A percentile compares a stretch with the other conserved stretches of the same genome.
Evolutionary conservation across 2,888 invertebrate genomes (phyloP).

Genomic region (Coelinius sp.): DNA sequence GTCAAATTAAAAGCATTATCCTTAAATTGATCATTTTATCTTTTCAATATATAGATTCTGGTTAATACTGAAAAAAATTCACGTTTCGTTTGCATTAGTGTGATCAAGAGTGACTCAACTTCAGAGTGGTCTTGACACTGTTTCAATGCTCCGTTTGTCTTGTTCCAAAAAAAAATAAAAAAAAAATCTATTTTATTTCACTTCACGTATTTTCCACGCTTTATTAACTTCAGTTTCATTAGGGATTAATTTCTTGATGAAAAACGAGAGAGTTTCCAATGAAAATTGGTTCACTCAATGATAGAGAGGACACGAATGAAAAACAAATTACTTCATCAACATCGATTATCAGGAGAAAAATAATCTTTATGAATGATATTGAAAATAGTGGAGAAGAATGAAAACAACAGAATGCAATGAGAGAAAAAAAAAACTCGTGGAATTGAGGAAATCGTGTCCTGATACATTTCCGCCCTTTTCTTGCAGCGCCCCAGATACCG

Average conservation of each 20-base stretch:
- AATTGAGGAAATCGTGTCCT: neutral
- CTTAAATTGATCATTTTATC: too few relatives aligned
- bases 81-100: neutral
- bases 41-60: too few relatives aligned
- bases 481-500: constrained; percentile 34
- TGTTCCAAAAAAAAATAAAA: constrained; percentile 3
- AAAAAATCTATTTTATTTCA: neutral
- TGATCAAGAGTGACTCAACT: constrained; percentile 25
- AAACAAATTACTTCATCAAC: too few relatives aligned
- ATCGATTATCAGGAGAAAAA: too few relatives aligned
- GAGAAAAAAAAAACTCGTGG: neutral
- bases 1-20: too few relatives aligned
- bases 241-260: neutral
- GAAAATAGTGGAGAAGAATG: too few relatives aligned
- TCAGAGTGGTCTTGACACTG: constrained; percentile 30
- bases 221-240: constrained; percentile 13
- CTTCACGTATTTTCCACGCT: constrained; percentile 7
- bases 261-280: constrained; percentile 1
- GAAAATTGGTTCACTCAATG: neutral
- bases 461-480: constrained; percentile 16
- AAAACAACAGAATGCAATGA: neutral
- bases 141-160: constrained; percentile 27
- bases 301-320: neutral
- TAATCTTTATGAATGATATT: too few relatives aligned
- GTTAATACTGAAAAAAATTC: neutral